These are phyloP conservation scores for Natator depressus DNA, from an alignment of 2,113 vertebrate genomes.

Conservation along the genomic window DNA sequence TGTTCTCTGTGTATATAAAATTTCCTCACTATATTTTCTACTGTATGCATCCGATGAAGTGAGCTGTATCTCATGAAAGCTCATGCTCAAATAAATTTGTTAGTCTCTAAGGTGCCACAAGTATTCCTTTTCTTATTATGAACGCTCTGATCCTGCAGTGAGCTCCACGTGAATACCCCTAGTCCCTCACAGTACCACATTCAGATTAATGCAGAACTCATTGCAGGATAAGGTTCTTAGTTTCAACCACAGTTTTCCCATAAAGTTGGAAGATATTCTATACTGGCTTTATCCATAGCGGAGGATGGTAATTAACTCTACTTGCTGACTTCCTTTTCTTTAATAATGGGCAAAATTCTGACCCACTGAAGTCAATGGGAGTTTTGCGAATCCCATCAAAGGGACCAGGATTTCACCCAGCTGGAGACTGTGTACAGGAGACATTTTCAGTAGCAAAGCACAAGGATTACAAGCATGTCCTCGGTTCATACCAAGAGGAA, in stretches of 20 bases:
- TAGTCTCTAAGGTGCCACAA: too few relatives aligned
- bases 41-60: too few relatives aligned
- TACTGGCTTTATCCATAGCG: too few relatives aligned
- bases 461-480: rapidly evolving
- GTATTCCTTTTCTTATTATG: not conserved
- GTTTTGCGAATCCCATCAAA: not conserved
- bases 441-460: not conserved
- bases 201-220: not conserved
- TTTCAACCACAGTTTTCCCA: not conserved
- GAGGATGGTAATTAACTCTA: not conserved
- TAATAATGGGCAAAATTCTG: not conserved
- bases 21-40: too few relatives aligned
- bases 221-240: not conserved
- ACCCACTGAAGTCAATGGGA: not conserved
- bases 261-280: too few relatives aligned
- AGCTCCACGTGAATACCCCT: not conserved
- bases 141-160: not conserved
- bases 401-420: rapidly evolving
- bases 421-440: not conserved
- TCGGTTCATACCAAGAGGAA: rapidly evolving
- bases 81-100: too few relatives aligned
- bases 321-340: not conserved
- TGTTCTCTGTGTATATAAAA: too few relatives aligned
- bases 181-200: not conserved
- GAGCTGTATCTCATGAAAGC: too few relatives aligned